phyloP scores from a whole-genome alignment of 2,797 vertebrate genomes.

The Serranus cabrilla region DNA sequence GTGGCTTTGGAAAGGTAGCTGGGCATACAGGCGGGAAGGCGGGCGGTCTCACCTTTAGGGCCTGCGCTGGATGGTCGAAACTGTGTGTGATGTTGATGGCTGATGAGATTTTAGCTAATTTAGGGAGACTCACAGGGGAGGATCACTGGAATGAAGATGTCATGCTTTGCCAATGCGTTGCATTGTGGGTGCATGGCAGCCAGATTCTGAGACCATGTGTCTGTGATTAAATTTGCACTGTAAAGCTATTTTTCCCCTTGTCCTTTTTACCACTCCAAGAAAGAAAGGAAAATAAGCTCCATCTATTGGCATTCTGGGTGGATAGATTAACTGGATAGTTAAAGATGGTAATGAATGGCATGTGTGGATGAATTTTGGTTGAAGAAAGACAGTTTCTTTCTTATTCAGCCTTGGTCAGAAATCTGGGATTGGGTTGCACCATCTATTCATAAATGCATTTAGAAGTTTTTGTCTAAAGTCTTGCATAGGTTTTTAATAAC shows the following conservation, averaged over 20 bases:
- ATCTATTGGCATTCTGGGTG: conserved; percentile 39
- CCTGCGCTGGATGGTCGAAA: conserved; percentile 43
- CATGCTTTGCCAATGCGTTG: conserved; percentile 57
- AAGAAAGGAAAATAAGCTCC: conserved; percentile 48
- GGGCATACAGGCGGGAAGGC: conserved; percentile 25
- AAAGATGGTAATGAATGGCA: conserved; percentile 53
- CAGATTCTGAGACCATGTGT: conserved; percentile 52
- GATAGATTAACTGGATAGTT: conserved; percentile 57
- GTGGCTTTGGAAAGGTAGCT: conserved; percentile 71
- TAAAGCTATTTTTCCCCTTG: conserved; percentile 36
- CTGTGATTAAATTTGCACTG: conserved; percentile 58
- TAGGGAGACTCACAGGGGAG: conserved; percentile 45
- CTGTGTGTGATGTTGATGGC: conserved; percentile 51
- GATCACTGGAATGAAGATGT: conserved; percentile 61
- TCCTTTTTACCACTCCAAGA: conserved; percentile 43
- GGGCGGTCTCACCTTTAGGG: conserved; percentile 68
- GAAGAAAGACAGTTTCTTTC: conserved; percentile 18
- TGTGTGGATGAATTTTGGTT: conserved; percentile 42
- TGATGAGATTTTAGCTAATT: conserved; percentile 74
- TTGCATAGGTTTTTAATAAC: not conserved
- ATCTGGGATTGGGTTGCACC: conserved; percentile 12
- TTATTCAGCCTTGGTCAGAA: conserved; percentile 17
- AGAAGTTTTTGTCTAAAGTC: not conserved
- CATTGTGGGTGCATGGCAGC: conserved; percentile 62
- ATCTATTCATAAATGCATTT: not conserved